Base-by-base conservation (phyloP, 2,888 invertebrate species). In the Melanostoma scalare region DNA sequence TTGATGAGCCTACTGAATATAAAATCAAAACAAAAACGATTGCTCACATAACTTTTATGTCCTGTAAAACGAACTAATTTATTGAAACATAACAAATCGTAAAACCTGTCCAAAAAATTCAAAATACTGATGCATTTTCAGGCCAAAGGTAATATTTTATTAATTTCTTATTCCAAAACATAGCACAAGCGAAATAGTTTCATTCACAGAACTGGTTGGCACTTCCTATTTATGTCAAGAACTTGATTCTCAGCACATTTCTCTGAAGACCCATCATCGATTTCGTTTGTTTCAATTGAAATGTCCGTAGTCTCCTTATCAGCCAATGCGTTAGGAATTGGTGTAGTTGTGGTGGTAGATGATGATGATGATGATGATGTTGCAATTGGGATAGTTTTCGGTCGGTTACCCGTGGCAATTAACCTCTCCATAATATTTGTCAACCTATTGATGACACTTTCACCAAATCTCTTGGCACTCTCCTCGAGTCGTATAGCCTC, bases 401-500 rank as follows among this genome's bases (percentile, higher is more conserved):
- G 4, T 50, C 6, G 2, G 55, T 69, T 76, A 48, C 58, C 67
- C 20, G 42, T 42, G 40, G 76, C 38, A n/a, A 76, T 75, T 33
- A 87, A 65, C 4, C 86, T 86, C 31, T 88, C 88, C 79, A 89
- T 86, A 8, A 89, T 85, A 69, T 86, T 86, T 30, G 87, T 87
- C 40, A 89, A 87, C 31, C 87, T 86, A 78, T 86, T 86, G 4
- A 89, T 86, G 48, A 89, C 87, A 33, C 88, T 87, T 20, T 88
- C 77, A 20, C 89, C 87, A 20, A 89, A 87, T 36, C 87, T 87
- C 63, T 88, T 89, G 1, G 89, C 90, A 4, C 87, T 88, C 77
- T 88, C 87, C 76, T 89, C 90, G 35, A 90, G 71, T 9, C 88
- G 87, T 72, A 89, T 89, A 5, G 89, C 89, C 72, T 89, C 90